Evolutionary conservation across 1,140 invertebrate genomes (phyloP), one percentile per base, ranked within the genome.

Genomic region (Zaprionus davidi): DNA sequence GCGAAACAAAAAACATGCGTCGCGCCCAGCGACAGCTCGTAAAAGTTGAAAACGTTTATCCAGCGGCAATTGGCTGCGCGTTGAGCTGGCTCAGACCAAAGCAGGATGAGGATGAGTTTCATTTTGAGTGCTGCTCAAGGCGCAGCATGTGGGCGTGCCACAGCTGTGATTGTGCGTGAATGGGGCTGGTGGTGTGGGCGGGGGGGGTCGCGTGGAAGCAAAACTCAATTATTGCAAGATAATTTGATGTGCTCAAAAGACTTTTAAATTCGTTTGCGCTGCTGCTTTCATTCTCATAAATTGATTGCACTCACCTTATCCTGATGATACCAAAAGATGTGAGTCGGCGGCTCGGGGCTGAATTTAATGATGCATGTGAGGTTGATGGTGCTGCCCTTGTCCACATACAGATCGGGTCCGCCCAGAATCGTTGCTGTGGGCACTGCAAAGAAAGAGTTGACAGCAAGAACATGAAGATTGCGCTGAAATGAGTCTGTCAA

Each of bases 321-420:
- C 93, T 97, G 96, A 94, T 98, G 97, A 94, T 98, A 98, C 97
- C 97, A 98, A 93, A 98, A 98, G 91, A 98, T 97, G 94, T 96
- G 97, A 76, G 96, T 96, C 72, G 97, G 97, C 55, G 97, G 96
- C 92, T 97, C 97, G 12, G 97, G 97, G 86, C 96, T 97, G 94
- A 97, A 97, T 93, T 96, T 96, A 84, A 98, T 97, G 82, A 96
- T 95, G 93, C 97, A 98, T 74, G 97, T 98, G 78, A 98, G 94
- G 94, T 98, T 98, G 93, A 98, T 97, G 88, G 97, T 94, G 93
- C 95, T 96, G 44, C 97, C 97, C 82, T 96, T 96, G 93, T 97
- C 97, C 78, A 98, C 96, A 93, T 97, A 97, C 58, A 98, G 93
- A 93, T 98, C 97, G 2, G 97, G 97, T 59, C 96, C 97, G 72